Conservation (phyloP, 2,113 vertebrate species). For the Sialia sialis region DNA sequence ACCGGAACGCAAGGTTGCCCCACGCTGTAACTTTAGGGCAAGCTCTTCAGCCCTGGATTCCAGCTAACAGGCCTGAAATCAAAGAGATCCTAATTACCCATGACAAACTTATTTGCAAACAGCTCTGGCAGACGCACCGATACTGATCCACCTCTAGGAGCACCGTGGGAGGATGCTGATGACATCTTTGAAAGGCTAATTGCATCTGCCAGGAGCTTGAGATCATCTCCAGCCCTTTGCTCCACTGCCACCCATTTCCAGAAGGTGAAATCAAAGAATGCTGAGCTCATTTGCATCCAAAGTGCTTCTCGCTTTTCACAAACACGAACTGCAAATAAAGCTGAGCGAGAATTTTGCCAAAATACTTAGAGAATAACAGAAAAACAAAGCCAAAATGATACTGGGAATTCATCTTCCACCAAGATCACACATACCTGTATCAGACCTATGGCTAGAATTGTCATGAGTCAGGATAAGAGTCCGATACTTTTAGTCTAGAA, state of each 20-base stretch:
- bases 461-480: rapidly evolving
- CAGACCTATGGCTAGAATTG: rapidly evolving
- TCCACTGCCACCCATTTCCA: not conserved
- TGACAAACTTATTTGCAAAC: constrained; percentile 19
- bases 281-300: not conserved
- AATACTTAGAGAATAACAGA: not conserved
- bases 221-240: not conserved
- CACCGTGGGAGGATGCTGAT: not conserved
- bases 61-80: not conserved
- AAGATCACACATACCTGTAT: not conserved
- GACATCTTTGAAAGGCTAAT: constrained; percentile 6
- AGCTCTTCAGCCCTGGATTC: not conserved
- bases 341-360: not conserved
- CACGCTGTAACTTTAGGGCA: constrained; percentile 8
- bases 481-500: not conserved
- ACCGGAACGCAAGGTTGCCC: not conserved
- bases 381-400: not conserved
- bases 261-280: constrained; percentile 1
- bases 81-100: not conserved
- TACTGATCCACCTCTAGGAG: not conserved
- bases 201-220: not conserved
- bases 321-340: not conserved
- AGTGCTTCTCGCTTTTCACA: not conserved
- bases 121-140: not conserved
- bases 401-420: not conserved